phyloP scores from a whole-genome alignment of 2,888 invertebrate species.

The Psococerastis gibbosa region DNA sequence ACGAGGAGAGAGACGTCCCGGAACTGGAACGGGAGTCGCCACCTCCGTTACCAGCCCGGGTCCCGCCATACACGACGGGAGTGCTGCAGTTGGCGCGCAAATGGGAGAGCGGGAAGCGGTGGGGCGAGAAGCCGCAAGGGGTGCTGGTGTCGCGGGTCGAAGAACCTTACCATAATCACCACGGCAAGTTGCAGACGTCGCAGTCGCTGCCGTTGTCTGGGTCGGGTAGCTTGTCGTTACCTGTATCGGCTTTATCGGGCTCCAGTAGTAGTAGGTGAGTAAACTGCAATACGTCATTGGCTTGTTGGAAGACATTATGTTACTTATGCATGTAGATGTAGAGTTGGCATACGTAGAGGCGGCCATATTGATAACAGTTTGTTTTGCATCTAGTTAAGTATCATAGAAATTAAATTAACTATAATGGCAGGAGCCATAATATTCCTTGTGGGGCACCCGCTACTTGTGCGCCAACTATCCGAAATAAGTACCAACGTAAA shows the following conservation, averaged over 20 bases:
- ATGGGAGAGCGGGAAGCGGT: constrained; percentile 5
- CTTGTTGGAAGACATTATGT: too few species aligned
- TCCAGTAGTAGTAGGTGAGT: too few species aligned
- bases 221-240: constrained; percentile 26
- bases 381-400: too few species aligned
- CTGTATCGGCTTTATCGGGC: constrained; percentile 21
- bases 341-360: too few species aligned
- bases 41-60: constrained; percentile 18
- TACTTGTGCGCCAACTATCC: too few species aligned
- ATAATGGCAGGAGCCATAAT: too few species aligned
- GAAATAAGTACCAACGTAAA: too few species aligned
- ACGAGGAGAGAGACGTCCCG: constrained; percentile 23
- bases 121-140: background rate
- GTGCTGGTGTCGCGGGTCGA: constrained; percentile 19
- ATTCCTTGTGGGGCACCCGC: too few species aligned
- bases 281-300: too few species aligned
- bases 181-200: constrained; percentile 27
- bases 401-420: too few species aligned
- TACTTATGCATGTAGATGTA: too few species aligned
- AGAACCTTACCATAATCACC: constrained; percentile 23
- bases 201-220: constrained; percentile 28
- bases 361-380: too few species aligned
- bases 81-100: constrained; percentile 4
- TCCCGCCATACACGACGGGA: constrained; percentile 11
- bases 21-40: constrained; percentile 16